These are phyloP conservation scores for Eucriotettix oculatus DNA, from an alignment of 2,888 invertebrate genomes.

Conservation along the genomic window DNA sequence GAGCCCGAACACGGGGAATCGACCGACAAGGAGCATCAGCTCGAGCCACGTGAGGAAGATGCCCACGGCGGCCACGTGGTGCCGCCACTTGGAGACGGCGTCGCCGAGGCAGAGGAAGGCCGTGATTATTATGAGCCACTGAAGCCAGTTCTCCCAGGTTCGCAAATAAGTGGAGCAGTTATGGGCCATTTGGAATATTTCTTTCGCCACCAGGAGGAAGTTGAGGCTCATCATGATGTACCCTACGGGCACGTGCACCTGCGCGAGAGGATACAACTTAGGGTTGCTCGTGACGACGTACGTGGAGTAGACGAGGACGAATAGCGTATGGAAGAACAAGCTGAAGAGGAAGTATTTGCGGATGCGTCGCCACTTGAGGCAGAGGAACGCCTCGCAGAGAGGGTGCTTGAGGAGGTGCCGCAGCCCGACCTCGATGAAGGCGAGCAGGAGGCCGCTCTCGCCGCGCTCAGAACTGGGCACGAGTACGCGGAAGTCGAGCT, in stretches of 20 bases:
- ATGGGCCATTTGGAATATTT: conserved; percentile 61
- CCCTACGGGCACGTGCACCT: conserved; percentile 22
- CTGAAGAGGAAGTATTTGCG: conserved; percentile 67
- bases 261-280: not conserved
- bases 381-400: conserved; percentile 62
- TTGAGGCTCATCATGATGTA: conserved; percentile 24
- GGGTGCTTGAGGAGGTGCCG: conserved; percentile 67
- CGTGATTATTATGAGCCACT: conserved; percentile 57
- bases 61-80: conserved; percentile 62
- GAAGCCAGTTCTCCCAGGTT: conserved; percentile 75
- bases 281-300: conserved; percentile 36
- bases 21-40: conserved; percentile 68
- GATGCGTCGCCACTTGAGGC: conserved; percentile 67
- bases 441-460: conserved; percentile 51
- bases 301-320: conserved; percentile 55
- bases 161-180: conserved; percentile 53
- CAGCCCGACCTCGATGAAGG: conserved; percentile 65
- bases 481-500: conserved; percentile 38
- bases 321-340: conserved; percentile 57
- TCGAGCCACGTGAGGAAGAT: conserved; percentile 70
- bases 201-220: conserved; percentile 33
- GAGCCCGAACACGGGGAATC: conserved; percentile 71
- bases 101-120: conserved; percentile 38
- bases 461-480: conserved; percentile 32
- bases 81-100: conserved; percentile 40